Evolutionary conservation across 2,113 vertebrate genomes (phyloP), one percentile per base, ranked within the genome.

Genomic region (Elachura formosa): DNA sequence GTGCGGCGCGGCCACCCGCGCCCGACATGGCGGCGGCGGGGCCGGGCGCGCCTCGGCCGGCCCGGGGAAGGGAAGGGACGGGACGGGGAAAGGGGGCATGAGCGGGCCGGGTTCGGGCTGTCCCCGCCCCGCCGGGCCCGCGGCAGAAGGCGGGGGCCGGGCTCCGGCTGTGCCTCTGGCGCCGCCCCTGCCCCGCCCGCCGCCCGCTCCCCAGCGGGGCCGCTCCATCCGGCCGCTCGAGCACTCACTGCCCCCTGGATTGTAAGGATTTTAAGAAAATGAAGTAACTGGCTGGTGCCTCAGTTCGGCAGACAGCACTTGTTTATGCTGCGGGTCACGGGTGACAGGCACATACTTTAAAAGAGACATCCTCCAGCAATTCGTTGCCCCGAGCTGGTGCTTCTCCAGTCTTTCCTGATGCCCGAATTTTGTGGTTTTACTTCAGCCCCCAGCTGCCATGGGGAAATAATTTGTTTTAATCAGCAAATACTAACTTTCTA

Each of bases 151-250:
- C 43, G 17, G 43, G 43, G 7, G 43, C 43, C 43, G 43, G 43
- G 15, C 10, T 33, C 2, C 11, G 17, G 52, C 28, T 12, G 15
- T 24, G 55, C 29, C 36, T 31, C 10, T 26, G 34, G 52, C 58
- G 4, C 17, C 13, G 20, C 22, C 4, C 12, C 23, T 6, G 11
- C 13, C 48, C 24, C 24, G 24, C 48, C 48, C 49, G 15, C 25
- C 4, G 1, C 49, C 13, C 8, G 2, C n/a, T 31, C 7, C n/a
- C 9, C 16, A 2, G 11, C 12, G 6, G 10, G 22, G 19, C 33
- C 4, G 15, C 11, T 62, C 22, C 24, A 7, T 21, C 25, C 5
- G 36, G 7, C 11, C 24, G 33, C 45, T 51, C 15, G 2, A 2
- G 7, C 21, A 24, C 36, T 24, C 11, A 2, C 2, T 11, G 25